Percentiles rank a stretch among this genome's conserved stretches.
Conservation (phyloP, 2,113 vertebrate genomes). For the Desmodus rotundus region DNA sequence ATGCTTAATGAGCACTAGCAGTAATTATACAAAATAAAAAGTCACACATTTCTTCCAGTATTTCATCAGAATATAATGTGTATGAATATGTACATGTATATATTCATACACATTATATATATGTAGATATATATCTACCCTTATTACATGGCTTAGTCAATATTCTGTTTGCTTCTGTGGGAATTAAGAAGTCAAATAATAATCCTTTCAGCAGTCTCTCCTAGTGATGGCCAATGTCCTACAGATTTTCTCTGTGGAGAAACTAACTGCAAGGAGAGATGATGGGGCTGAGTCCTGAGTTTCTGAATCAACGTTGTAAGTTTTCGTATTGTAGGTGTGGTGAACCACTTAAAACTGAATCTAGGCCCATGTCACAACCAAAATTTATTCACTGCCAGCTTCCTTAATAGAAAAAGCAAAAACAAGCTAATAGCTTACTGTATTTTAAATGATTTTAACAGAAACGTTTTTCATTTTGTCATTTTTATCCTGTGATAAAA, state of each 20-base stretch:
- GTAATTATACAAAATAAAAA: background rate
- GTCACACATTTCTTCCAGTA: background rate
- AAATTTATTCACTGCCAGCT: conserved; percentile 43
- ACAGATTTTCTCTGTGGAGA: conserved; percentile 44
- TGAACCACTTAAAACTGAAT: conserved; percentile 29
- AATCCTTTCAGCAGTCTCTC: background rate
- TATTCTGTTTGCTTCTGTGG: background rate
- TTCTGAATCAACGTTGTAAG: background rate
- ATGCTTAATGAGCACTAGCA: background rate
- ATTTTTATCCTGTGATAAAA: conserved; percentile 58
- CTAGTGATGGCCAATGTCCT: background rate
- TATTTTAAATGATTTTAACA: conserved; percentile 63
- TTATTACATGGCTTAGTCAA: background rate
- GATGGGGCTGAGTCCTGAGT: background rate
- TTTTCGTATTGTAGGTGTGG: conserved; percentile 6
- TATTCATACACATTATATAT: no score
- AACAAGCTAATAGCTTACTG: conserved; percentile 65
- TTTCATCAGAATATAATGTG: background rate
- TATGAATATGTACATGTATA: no score
- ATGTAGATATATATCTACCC: no score
- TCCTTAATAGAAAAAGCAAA: conserved; percentile 54
- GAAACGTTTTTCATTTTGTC: conserved; percentile 60
- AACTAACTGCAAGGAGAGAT: background rate
- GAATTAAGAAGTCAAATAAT: background rate
- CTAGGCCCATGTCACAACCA: background rate